Base-by-base conservation (phyloP, 2,888 invertebrate genomes). In the Maniola hyperantus region DNA sequence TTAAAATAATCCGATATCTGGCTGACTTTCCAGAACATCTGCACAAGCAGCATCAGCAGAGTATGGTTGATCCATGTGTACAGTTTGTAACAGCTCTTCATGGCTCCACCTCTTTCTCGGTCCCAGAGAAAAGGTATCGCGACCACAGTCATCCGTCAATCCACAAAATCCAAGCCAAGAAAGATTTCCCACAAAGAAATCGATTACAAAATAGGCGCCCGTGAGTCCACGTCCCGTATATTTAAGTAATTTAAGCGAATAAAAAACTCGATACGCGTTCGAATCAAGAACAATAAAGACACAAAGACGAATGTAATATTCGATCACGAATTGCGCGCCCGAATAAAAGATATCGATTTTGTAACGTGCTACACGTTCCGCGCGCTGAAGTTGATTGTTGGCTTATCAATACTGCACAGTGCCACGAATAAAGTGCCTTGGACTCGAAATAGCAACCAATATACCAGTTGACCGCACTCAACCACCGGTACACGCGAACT, bases 21-120 rank as follows among this genome's bases (percentile, higher is more conserved):
- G 81, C 85, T 90, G 75, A 91, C 85, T 80, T 92, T 92, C 92
- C 92, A 92, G 78, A 92, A 87, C 76, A 91, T 90, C 79, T 92
- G 91, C 70, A 91, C 84, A 64, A 91, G 80, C 77, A 91, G 79
- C 91, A 91, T 91, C 74, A 92, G 79, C 73, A 91, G 73, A 13
- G 90, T 89, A 72, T 91, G 85, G 80, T 89, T 90, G 73, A 92
- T 84, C 92, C 91, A 91, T 73, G 90, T 88, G 83, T 89, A 92
- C 60, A 92, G 73, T 74, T 89, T 91, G 74, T 89, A 86, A 74
- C 91, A 91, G 76, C 86, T 89, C 75, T 91, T 90, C 91, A 91
- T 91, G 72, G 86, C 83, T 26, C 46, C 48, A 79, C 84, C 81
- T 78, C 80, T 81, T 72, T 85, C 85, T 71, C 83, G 78, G 77